Percentiles rank a stretch among this genome's conserved stretches.
Conservation (phyloP, 2,888 invertebrate genomes). For the Leptopilina myrica region DNA sequence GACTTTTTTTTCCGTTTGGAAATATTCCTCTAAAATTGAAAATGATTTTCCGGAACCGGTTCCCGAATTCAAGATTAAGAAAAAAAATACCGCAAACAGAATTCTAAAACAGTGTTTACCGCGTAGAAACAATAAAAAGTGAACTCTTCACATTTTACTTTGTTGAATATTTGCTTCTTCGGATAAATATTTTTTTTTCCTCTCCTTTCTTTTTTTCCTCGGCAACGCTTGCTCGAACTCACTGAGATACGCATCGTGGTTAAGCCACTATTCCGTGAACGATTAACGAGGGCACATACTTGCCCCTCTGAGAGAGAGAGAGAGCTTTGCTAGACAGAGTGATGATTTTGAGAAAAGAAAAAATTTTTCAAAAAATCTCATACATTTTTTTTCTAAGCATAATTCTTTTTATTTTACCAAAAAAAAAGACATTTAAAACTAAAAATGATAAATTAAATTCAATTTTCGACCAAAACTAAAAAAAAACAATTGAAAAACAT, state of each 20-base stretch:
- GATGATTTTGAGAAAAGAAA: not conserved
- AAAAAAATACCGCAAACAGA: too few relatives aligned
- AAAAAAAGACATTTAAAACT: too few relatives aligned
- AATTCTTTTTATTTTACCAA: too few relatives aligned
- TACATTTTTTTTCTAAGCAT: not conserved
- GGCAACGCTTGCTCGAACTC: slow-evolving; percentile 60
- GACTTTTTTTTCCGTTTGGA: too few relatives aligned
- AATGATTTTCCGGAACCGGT: too few relatives aligned
- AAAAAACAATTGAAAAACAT: too few relatives aligned
- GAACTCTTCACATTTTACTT: slow-evolving; percentile 58
- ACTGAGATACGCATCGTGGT: slow-evolving; percentile 65
- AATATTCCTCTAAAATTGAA: too few relatives aligned
- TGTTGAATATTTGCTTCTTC: slow-evolving; percentile 39
- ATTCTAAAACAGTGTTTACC: too few relatives aligned
- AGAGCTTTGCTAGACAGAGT: slow-evolving; percentile 47
- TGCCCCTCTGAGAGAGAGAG: slow-evolving; percentile 55
- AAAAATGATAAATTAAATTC: too few relatives aligned
- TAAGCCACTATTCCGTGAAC: slow-evolving; percentile 63
- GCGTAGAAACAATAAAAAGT: slow-evolving; percentile 60
- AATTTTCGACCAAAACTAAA: too few relatives aligned
- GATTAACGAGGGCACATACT: slow-evolving; percentile 68
- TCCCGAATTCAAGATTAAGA: too few relatives aligned
- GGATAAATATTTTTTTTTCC: slow-evolving; percentile 21
- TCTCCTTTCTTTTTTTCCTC: slow-evolving; percentile 44
- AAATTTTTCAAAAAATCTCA: slow-evolving; percentile 50